A percentile compares a stretch with the other conserved stretches of the same genome.
phyloP scores from a whole-genome alignment of 2,797 vertebrate genomes.

The Delichon dasypus region DNA sequence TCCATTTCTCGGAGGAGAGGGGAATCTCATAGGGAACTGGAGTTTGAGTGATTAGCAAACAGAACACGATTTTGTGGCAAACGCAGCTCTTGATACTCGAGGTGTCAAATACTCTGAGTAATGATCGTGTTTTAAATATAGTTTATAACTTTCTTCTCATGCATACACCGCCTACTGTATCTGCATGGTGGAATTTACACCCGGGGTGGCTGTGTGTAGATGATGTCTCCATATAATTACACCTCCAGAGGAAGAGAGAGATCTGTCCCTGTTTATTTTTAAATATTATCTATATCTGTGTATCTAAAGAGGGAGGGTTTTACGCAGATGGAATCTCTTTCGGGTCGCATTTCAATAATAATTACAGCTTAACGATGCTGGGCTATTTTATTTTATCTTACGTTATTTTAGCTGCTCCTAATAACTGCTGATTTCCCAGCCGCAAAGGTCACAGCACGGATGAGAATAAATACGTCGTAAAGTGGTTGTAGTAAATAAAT shows the following conservation, averaged over 20 bases:
- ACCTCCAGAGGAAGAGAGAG: conserved; percentile 33
- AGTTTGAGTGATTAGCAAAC: not conserved
- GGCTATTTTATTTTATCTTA: not conserved
- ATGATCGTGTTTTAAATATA: conserved; percentile 41
- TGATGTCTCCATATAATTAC: conserved; percentile 53
- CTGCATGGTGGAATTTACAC: not conserved
- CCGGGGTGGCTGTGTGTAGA: not conserved
- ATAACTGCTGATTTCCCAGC: conserved; percentile 10
- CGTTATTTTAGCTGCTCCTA: not conserved
- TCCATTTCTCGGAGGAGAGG: not conserved
- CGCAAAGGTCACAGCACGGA: not conserved
- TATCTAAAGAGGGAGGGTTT: not conserved
- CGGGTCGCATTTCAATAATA: conserved; percentile 14
- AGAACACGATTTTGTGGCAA: not conserved
- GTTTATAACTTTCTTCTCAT: conserved; percentile 26
- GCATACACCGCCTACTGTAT: not conserved
- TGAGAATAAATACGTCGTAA: conserved; percentile 3
- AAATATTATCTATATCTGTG: not conserved
- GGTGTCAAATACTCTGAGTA: conserved; percentile 35
- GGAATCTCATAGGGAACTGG: not conserved
- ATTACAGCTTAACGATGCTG: not conserved
- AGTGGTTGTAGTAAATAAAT: conserved; percentile 17
- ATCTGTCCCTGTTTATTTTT: conserved; percentile 32
- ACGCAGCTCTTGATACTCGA: not conserved
- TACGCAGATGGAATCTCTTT: not conserved